Evolutionary conservation across 2,113 vertebrate species (phyloP).

Genomic region (Castor canadensis): DNA sequence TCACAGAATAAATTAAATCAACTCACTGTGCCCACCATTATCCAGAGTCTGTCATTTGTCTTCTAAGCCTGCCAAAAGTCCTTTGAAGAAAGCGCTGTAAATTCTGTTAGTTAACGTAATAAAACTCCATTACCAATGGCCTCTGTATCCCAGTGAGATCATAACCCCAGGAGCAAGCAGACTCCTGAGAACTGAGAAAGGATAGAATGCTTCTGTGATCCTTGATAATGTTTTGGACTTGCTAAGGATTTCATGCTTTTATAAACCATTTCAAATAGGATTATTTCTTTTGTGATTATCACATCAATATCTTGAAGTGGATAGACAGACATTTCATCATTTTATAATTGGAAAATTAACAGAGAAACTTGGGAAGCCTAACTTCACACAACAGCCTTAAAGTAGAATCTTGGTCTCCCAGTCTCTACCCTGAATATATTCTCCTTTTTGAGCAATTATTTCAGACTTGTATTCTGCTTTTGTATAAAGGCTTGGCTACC

Average conservation of each 20-base stretch:
- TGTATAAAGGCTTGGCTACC: neutral
- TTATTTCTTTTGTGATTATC: neutral
- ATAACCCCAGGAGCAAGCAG: neutral
- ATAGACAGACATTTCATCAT: neutral
- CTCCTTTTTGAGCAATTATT: neutral
- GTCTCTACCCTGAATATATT: neutral
- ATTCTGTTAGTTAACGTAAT: neutral
- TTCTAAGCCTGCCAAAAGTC: neutral
- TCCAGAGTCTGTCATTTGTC: neutral
- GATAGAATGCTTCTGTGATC: neutral
- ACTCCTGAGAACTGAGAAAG: neutral
- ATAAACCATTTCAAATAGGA: neutral
- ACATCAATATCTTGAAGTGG: neutral
- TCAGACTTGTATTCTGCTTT: neutral
- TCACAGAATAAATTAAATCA: neutral
- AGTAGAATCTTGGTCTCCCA: neutral
- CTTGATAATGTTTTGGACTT: neutral
- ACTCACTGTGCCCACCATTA: neutral
- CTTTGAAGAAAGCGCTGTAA: conserved; percentile 17
- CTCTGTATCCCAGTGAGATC: neutral
- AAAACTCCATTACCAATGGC: neutral
- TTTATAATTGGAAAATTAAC: neutral
- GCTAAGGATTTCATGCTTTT: neutral
- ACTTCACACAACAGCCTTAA: neutral
- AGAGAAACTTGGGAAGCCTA: neutral